phyloP scores from a whole-genome alignment of 2,113 vertebrate species.

The Rhizomys pruinosus region DNA sequence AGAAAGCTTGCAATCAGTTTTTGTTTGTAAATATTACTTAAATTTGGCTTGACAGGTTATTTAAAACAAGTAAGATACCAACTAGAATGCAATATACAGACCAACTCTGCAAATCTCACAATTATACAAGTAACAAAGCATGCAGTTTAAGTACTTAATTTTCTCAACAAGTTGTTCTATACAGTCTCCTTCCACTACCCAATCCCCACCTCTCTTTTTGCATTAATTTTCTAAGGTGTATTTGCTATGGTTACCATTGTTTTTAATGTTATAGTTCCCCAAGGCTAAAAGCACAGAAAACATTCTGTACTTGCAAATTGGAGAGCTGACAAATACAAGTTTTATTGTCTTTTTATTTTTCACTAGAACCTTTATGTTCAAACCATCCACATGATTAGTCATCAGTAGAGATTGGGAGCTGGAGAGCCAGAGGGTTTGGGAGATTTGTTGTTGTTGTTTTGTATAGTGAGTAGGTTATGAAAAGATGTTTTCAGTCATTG shows the following conservation, averaged over 20 bases:
- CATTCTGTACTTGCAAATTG: conserved; percentile 65
- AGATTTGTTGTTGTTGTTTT: background rate
- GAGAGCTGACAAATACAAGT: conserved; percentile 37
- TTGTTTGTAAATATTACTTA: conserved; percentile 33
- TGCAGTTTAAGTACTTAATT: conserved; percentile 63
- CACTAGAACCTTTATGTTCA: conserved; percentile 62
- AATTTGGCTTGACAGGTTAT: conserved; percentile 50
- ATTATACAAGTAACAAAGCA: conserved; percentile 40
- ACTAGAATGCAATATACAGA: conserved; percentile 24
- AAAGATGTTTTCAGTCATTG: conserved; percentile 42
- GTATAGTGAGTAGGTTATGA: too few species aligned
- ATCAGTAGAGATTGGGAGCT: conserved; percentile 46
- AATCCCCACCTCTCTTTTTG: background rate
- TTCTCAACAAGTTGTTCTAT: conserved; percentile 40
- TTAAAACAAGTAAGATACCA: conserved; percentile 37
- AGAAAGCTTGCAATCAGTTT: conserved; percentile 20
- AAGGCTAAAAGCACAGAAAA: conserved; percentile 49
- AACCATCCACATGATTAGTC: conserved; percentile 57
- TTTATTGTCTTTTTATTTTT: conserved; percentile 61
- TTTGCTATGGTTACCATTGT: conserved; percentile 55
- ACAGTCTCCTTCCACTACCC: conserved; percentile 15
- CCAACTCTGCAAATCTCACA: conserved; percentile 44
- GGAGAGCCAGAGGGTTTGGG: background rate
- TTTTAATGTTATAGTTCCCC: conserved; percentile 14
- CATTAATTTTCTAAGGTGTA: conserved; percentile 24